Percentiles rank a stretch among this genome's conserved stretches.
phyloP scores from a whole-genome alignment of 2,113 vertebrate genomes.

The Brevimyrus niger region DNA sequence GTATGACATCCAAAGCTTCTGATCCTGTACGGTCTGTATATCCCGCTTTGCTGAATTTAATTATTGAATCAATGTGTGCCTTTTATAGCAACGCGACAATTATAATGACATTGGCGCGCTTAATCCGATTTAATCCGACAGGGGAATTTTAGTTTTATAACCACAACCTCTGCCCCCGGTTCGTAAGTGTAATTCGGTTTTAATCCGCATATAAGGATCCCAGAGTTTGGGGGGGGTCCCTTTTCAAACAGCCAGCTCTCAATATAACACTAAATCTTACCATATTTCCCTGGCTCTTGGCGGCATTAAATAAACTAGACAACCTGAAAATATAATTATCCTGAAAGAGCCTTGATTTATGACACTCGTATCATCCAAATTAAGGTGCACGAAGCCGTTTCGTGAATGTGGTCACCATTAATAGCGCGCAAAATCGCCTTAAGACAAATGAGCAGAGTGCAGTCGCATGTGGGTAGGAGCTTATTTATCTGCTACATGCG shows the following conservation, averaged over 20 bases:
- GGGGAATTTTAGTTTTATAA: constrained; percentile 48
- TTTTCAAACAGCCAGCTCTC: not conserved
- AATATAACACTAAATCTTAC: not conserved
- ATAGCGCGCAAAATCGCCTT: not conserved
- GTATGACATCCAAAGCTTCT: not conserved
- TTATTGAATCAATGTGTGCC: not conserved
- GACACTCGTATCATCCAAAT: no score
- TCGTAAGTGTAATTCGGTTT: constrained; percentile 44
- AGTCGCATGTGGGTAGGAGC: not conserved
- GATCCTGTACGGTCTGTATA: not conserved
- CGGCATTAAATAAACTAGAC: not conserved
- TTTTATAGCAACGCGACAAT: constrained; percentile 23
- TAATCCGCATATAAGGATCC: constrained; percentile 63
- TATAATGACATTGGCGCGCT: constrained; percentile 57
- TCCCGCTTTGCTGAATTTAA: not conserved
- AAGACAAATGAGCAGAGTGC: not conserved
- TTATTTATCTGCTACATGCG: not conserved
- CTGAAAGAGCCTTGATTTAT: not conserved
- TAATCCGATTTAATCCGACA: constrained; percentile 57
- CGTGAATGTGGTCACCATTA: not conserved
- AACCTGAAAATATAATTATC: constrained; percentile 9
- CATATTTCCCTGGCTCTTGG: not conserved
- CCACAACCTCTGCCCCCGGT: constrained; percentile 47
- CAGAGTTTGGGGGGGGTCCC: constrained; percentile 21
- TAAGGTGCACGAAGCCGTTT: not conserved